Conservation (phyloP, 2,888 invertebrate genomes). For the Pyrocoelia pectoralis region DNA sequence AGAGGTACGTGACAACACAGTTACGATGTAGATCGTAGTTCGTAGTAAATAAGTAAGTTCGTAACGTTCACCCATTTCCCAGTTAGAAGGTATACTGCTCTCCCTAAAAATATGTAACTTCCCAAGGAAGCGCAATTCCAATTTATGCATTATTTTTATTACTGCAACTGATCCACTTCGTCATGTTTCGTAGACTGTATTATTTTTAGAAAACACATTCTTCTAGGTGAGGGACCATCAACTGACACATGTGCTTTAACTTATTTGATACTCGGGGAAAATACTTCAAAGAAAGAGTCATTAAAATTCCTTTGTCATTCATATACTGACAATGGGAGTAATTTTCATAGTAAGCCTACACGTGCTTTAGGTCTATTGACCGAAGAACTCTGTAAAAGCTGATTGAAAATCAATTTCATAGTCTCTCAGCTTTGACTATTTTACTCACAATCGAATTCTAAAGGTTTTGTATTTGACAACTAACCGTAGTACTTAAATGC, state of each 20-base stretch:
- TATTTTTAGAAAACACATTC: constrained; percentile 16
- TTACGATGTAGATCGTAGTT: constrained; percentile 14
- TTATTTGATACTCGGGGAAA: background rate
- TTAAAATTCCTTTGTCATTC: no score
- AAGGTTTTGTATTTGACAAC: background rate
- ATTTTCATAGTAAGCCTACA: background rate
- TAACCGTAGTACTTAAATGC: no score
- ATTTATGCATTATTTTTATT: constrained; percentile 3
- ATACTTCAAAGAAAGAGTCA: no score
- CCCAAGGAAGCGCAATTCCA: background rate
- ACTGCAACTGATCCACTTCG: constrained; percentile 1
- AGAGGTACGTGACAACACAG: constrained; percentile 31
- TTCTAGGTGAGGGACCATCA: constrained; percentile 3
- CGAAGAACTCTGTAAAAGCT: constrained; percentile 17
- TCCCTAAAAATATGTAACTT: no score
- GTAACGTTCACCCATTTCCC: background rate
- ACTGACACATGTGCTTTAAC: constrained; percentile 1
- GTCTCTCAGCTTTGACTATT: constrained; percentile 29
- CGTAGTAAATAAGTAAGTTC: background rate
- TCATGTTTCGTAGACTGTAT: background rate
- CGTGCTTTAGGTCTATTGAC: constrained; percentile 5
- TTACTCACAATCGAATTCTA: background rate
- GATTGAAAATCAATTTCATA: constrained; percentile 32
- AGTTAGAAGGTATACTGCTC: no score
- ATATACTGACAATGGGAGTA: background rate